Conservation (phyloP, 2,113 vertebrate genomes). For the Helogale parvula region DNA sequence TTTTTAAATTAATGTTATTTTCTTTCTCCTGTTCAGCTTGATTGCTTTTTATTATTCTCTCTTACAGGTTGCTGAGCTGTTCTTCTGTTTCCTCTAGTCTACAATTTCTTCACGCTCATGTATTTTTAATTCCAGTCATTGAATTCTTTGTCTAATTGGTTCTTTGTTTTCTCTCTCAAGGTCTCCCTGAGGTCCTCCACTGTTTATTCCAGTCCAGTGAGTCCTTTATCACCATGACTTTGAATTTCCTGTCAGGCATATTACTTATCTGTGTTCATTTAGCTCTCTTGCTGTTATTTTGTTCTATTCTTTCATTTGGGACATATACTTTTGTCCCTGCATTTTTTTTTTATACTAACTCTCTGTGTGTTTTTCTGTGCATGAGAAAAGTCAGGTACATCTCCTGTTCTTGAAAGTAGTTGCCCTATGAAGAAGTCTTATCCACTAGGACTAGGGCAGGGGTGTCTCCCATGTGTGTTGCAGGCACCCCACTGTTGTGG, state of each 20-base stretch:
- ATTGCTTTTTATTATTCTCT: not conserved
- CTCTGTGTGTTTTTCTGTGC: not conserved
- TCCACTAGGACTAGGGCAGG: not conserved
- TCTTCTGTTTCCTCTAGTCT: not conserved
- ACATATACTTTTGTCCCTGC: not conserved
- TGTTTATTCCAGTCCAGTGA: not conserved
- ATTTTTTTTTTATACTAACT: not conserved
- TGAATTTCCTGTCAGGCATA: not conserved
- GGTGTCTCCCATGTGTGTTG: not conserved
- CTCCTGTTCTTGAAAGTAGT: not conserved
- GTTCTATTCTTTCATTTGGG: not conserved
- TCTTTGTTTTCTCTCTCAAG: not conserved
- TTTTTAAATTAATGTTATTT: not conserved
- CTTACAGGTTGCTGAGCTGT: not conserved
- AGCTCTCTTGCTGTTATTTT: not conserved
- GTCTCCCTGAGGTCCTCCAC: not conserved
- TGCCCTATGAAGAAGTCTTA: not conserved
- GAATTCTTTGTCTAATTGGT: not conserved
- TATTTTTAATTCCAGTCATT: not conserved
- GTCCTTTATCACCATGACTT: not conserved
- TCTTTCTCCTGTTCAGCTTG: not conserved
- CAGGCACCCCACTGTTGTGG: not conserved
- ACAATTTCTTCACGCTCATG: not conserved
- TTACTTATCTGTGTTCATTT: not conserved
- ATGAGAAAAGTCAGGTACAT: not conserved